These are phyloP conservation scores for Hippopotamyrus pictus DNA, from an alignment of 2,797 vertebrate species.

Conservation along the genomic window DNA sequence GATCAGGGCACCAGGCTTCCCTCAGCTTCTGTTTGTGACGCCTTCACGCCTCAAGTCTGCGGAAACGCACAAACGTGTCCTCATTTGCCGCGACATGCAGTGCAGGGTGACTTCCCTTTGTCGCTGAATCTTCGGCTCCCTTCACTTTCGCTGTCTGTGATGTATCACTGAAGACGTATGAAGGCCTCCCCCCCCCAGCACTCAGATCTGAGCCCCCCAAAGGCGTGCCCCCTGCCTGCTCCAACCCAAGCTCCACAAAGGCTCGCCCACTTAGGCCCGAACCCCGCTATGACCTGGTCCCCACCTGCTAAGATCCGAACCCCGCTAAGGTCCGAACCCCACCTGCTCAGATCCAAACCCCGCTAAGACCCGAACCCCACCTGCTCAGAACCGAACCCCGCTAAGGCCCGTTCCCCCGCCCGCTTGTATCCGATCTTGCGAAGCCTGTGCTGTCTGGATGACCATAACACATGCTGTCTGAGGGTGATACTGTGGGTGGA, in stretches of 20 bases:
- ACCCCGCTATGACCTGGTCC: too few relatives aligned
- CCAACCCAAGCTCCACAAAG: neutral
- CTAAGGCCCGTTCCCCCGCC: neutral
- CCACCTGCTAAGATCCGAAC: neutral
- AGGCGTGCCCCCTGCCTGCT: too few relatives aligned
- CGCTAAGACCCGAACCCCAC: neutral
- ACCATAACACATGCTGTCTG: neutral
- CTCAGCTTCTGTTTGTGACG: neutral
- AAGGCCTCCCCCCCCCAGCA: neutral
- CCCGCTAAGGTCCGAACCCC: too few relatives aligned
- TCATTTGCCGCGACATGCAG: neutral
- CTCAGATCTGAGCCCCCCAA: neutral
- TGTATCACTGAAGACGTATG: neutral
- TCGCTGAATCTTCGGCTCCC: neutral
- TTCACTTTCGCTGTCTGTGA: neutral
- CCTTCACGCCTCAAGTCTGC: neutral
- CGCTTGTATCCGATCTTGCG: neutral
- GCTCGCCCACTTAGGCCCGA: neutral
- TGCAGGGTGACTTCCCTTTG: neutral
- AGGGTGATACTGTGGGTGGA: neutral
- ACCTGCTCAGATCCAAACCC: neutral
- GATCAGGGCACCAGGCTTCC: conserved; percentile 12
- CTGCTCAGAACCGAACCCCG: neutral
- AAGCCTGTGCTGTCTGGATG: neutral
- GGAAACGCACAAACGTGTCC: neutral